Evolutionary conservation across 2,113 vertebrate species (phyloP), one percentile per base, ranked within the genome.

Genomic region (Coptodon bakossiorum): DNA sequence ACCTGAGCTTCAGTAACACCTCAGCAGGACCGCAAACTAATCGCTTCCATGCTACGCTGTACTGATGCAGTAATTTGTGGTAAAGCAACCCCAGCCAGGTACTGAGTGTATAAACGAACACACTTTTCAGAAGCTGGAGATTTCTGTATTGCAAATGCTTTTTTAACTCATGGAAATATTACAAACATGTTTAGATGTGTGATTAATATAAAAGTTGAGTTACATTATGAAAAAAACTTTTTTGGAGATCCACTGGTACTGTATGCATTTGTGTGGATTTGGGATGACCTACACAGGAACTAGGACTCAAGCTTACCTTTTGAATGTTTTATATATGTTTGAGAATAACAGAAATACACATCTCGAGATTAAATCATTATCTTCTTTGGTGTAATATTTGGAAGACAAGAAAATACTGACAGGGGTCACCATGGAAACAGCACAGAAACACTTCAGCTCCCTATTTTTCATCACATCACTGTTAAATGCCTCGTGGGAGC

Each of bases 401-500:
- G 45, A 86, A 57, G 45, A 78, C 34, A 61, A 53, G 54, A 34
- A 85, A 89, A 61, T 38, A 79, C 91, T 87, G 86, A 93, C 36
- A 38, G 50, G 16, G 71, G 83, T 92, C 82, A 79, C 88, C 82
- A 87, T 73, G 76, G 86, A 88, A 87, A 87, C 76, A 2, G 19
- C 29, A 71, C 12, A 31, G 3, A 73, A 78, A 85, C 13, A 56
- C 63, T 86, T 66, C 52, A 87, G 66, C 78, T 76, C 66, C 52
- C 57, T 13, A 48, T 52, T 68, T 83, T 82, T 82, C 9, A 1
- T 57, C 80, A 68, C 19, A 43, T 61, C 59, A 36, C 59, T 14
- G 61, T 57, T 36, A 81, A 89, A 91, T 81, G 87, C 82, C 86
- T 84, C 29, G 27, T 56, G 29, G 86, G 83, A 79, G 87, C 85